A percentile compares a stretch with the other conserved stretches of the same genome.
Evolutionary conservation across 2,888 invertebrate species (phyloP).

Genomic region (Ptilodon capucinus): DNA sequence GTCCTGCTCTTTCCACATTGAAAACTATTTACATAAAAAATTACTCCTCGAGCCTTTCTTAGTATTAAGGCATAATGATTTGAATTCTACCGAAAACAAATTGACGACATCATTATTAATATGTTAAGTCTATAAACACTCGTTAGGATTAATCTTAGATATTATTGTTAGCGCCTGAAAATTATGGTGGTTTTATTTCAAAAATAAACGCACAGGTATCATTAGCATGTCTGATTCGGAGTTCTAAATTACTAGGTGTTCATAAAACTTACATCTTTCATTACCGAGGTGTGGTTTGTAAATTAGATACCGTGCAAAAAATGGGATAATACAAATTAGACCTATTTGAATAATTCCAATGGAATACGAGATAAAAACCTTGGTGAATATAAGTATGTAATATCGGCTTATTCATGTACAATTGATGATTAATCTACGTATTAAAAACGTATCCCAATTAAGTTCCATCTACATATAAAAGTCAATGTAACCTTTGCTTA

Average conservation of each 20-base stretch:
- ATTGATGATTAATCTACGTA: neutral
- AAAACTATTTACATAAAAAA: too few relatives aligned
- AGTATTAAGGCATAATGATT: too few relatives aligned
- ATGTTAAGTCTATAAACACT: neutral
- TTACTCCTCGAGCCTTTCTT: too few relatives aligned
- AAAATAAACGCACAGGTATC: neutral
- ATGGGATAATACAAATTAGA: neutral
- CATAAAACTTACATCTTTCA: neutral
- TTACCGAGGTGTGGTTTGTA: neutral
- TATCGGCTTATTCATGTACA: neutral
- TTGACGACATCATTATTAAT: neutral
- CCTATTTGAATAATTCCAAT: neutral
- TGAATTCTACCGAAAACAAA: neutral
- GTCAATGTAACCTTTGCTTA: neutral
- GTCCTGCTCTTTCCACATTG: too few relatives aligned
- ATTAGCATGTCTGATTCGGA: neutral
- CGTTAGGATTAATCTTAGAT: neutral
- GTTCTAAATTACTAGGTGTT: neutral
- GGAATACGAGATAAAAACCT: neutral
- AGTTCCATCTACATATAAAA: neutral
- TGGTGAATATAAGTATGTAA: neutral
- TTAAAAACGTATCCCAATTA: neutral
- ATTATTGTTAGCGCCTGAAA: neutral
- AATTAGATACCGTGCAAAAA: neutral
- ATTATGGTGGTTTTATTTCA: neutral